Evolutionary conservation across 2,888 invertebrate genomes (phyloP).

Genomic region (Limnephilus auricula): DNA sequence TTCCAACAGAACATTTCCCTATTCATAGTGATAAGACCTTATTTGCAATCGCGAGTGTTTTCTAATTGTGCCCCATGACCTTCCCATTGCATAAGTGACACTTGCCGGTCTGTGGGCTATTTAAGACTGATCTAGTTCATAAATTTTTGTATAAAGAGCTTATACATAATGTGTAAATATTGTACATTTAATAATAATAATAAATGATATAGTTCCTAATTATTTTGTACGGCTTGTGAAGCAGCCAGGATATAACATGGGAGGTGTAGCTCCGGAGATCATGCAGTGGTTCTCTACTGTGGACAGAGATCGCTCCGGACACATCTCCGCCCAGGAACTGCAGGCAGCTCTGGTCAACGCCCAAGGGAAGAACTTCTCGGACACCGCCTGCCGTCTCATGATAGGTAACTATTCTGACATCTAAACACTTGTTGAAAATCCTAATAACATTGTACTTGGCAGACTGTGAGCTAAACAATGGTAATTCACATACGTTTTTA

Average conservation of each 20-base stretch:
- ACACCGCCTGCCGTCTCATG: conserved; percentile 91
- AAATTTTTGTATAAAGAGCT: conserved; percentile 44
- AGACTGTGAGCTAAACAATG: not conserved
- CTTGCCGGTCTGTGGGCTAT: conserved; percentile 50
- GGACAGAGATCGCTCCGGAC: conserved; percentile 89
- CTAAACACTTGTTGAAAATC: not conserved
- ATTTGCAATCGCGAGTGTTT: conserved; percentile 39
- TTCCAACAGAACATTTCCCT: conserved; percentile 61
- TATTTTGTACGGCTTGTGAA: conserved; percentile 47
- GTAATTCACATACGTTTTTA: too few species aligned
- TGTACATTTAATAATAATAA: conserved; percentile 48
- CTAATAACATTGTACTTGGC: not conserved
- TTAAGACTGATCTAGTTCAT: conserved; percentile 62
- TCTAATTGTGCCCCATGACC: conserved; percentile 41
- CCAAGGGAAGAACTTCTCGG: conserved; percentile 89
- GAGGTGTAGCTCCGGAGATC: conserved; percentile 82
- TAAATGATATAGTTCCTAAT: conserved; percentile 64
- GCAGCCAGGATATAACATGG: conserved; percentile 68
- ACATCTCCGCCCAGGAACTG: conserved; percentile 87
- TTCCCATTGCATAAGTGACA: conserved; percentile 30
- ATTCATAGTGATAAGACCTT: conserved; percentile 59
- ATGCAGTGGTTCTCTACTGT: conserved; percentile 91
- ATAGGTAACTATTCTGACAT: conserved; percentile 78
- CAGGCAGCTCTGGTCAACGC: conserved; percentile 90
- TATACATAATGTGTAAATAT: conserved; percentile 47